Evolutionary conservation across 1,140 invertebrate genomes (phyloP).

Genomic region (Lasaia peninsularis): DNA sequence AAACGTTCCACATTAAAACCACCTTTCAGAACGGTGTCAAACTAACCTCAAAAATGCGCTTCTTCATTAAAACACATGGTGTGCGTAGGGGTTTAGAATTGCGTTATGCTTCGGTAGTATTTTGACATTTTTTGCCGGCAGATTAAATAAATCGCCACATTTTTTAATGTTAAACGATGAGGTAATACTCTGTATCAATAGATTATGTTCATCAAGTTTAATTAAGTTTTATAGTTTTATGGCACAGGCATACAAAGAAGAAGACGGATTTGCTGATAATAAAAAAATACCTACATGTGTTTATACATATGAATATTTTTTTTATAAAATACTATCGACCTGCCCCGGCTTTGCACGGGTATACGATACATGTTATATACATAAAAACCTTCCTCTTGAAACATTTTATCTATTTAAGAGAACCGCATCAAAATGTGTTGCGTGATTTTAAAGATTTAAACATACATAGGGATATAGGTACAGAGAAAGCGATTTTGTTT

Average conservation of each 20-base stretch:
- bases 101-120: slow-evolving; percentile 6
- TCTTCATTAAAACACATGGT: neutral
- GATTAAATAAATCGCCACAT: slow-evolving; percentile 7
- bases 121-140: slow-evolving; percentile 1
- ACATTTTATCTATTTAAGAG: no score
- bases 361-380: no score
- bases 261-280: neutral
- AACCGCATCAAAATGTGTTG: no score
- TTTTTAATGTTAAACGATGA: slow-evolving; percentile 1
- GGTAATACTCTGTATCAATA: slow-evolving; percentile 7
- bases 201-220: neutral
- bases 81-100: neutral
- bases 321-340: no score
- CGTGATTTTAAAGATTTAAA: no score
- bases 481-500: no score
- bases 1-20: neutral
- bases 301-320: no score
- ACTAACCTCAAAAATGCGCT: neutral
- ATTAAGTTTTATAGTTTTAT: neutral
- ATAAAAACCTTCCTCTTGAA: no score
- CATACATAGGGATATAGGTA: no score
- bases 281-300: neutral
- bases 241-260: neutral
- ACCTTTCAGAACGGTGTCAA: no score
- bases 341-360: no score